Percentiles rank a stretch among this genome's conserved stretches.
These are phyloP conservation scores for Myotis davidii DNA, from an alignment of 2,113 vertebrate species.

Conservation along the genomic window DNA sequence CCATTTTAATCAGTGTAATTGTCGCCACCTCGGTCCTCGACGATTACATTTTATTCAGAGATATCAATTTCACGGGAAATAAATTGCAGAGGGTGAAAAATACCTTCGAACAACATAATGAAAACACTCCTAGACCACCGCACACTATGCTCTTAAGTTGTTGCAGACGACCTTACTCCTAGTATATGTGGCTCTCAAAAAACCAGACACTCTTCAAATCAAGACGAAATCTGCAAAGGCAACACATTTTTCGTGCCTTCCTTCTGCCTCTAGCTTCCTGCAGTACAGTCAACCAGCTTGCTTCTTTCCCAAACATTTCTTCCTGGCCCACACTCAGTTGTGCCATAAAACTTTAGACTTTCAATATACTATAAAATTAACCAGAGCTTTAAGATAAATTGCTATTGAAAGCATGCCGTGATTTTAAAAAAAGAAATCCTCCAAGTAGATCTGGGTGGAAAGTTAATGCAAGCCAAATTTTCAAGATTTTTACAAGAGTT, in stretches of 20 bases:
- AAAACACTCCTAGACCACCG: not conserved
- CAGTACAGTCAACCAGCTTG: not conserved
- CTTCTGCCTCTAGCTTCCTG: not conserved
- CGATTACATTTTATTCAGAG: conserved; percentile 49
- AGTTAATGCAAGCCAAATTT: conserved; percentile 51
- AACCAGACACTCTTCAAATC: not conserved
- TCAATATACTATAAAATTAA: conserved; percentile 65
- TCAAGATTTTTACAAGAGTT: conserved; percentile 53
- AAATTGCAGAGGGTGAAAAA: conserved; percentile 14
- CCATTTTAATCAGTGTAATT: conserved; percentile 55
- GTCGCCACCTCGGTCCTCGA: not conserved
- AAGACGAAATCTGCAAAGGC: conserved; percentile 9
- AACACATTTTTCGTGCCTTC: not conserved
- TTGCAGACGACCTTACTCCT: not conserved
- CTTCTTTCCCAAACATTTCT: not conserved
- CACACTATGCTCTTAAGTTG: not conserved
- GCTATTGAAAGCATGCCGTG: conserved; percentile 25
- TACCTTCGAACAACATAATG: not conserved
- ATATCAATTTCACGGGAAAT: conserved; percentile 50
- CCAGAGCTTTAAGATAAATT: conserved; percentile 63
- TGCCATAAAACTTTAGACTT: conserved; percentile 55
- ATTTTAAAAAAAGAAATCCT: not conserved
- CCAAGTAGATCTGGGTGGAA: conserved; percentile 6
- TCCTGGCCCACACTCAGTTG: not conserved
- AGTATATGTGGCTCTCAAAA: not conserved